Percentiles rank a stretch among this genome's conserved stretches.
Conservation (phyloP, 2,797 vertebrate species). For the Taenioides sp. region DNA sequence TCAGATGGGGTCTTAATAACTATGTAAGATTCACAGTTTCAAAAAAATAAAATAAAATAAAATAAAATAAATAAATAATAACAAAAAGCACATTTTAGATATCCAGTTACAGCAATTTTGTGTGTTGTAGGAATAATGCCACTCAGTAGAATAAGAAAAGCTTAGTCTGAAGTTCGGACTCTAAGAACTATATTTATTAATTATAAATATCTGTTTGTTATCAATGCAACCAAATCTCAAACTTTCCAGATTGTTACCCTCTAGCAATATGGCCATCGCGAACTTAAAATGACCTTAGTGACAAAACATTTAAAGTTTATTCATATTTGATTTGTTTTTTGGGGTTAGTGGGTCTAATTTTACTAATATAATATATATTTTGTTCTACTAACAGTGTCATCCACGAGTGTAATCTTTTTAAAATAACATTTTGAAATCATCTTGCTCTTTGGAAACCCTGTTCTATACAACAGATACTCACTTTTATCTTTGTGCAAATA, state of each 20-base stretch:
- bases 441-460: slow-evolving; percentile 32
- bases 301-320: too few relatives aligned
- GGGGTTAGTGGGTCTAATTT: neutral
- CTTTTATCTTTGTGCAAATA: slow-evolving; percentile 25
- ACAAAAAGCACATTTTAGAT: too few relatives aligned
- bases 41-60: neutral
- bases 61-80: too few relatives aligned
- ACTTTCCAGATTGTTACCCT: neutral
- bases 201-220: neutral
- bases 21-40: neutral
- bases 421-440: neutral
- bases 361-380: neutral
- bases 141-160: too few relatives aligned
- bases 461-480: slow-evolving; percentile 16
- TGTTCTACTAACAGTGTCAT: too few relatives aligned
- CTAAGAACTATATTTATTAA: too few relatives aligned
- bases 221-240: neutral
- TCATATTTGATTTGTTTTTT: neutral
- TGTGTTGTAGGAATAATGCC: neutral
- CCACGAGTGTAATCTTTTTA: too few relatives aligned
- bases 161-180: too few relatives aligned
- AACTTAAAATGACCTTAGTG: too few relatives aligned
- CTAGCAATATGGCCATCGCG: neutral
- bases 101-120: too few relatives aligned
- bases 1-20: neutral